Evolutionary conservation across 2,797 vertebrate species (phyloP).

Genomic region (Paguma larvata): DNA sequence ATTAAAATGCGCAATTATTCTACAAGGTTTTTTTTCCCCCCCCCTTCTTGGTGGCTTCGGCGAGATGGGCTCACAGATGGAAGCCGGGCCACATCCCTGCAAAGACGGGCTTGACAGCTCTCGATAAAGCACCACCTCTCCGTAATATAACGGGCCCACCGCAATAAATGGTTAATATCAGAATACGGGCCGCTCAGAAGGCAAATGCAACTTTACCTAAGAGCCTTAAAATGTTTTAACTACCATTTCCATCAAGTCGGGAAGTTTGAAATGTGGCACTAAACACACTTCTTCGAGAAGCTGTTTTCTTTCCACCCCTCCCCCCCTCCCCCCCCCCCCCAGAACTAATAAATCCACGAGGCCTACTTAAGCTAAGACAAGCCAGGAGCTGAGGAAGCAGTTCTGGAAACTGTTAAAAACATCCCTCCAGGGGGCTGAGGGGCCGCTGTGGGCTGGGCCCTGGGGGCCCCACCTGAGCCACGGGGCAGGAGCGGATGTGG

Average conservation of each 20-base stretch:
- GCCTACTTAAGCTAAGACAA: slow-evolving; percentile 74
- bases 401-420: slow-evolving; percentile 23
- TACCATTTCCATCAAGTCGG: slow-evolving; percentile 76
- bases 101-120: slow-evolving; percentile 16
- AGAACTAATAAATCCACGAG: slow-evolving; percentile 80
- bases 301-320: slow-evolving; percentile 68
- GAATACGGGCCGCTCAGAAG: slow-evolving; percentile 28
- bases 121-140: slow-evolving; percentile 3
- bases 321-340: background rate
- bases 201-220: slow-evolving; percentile 78
- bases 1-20: slow-evolving; percentile 75
- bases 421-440: background rate
- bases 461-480: background rate
- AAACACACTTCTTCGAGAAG: slow-evolving; percentile 67
- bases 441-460: background rate
- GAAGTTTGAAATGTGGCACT: slow-evolving; percentile 76
- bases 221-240: slow-evolving; percentile 80
- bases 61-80: slow-evolving; percentile 6
- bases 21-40: background rate
- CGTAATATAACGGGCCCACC: background rate
- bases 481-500: background rate
- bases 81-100: slow-evolving; percentile 8
- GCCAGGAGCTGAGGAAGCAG: slow-evolving; percentile 75
- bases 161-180: slow-evolving; percentile 37
- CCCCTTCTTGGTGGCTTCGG: slow-evolving; percentile 19